Percentiles rank a stretch among this genome's conserved stretches.
Evolutionary conservation across 1,140 invertebrate genomes (phyloP).

Genomic region (Hycleus cichorii): DNA sequence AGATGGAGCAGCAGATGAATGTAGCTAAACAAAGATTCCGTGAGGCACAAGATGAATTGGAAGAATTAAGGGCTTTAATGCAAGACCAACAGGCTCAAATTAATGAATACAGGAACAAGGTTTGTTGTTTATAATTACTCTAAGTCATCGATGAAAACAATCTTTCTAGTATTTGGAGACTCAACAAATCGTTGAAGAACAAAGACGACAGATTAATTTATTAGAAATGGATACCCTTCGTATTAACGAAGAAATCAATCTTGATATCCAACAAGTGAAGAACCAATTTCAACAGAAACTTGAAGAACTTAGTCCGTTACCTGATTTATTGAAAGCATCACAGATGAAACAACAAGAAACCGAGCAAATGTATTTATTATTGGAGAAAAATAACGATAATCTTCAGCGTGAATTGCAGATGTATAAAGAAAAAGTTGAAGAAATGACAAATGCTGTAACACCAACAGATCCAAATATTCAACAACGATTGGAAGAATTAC

Average conservation of each 20-base stretch:
- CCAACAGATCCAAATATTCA: constrained; percentile 26
- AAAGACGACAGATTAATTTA: constrained; percentile 59
- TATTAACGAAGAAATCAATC: constrained; percentile 66
- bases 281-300: constrained; percentile 70
- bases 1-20: constrained; percentile 55
- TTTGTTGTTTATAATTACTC: constrained; percentile 21
- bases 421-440: constrained; percentile 49
- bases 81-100: constrained; percentile 63
- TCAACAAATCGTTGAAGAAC: constrained; percentile 67
- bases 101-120: constrained; percentile 67
- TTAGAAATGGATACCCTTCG: constrained; percentile 68
- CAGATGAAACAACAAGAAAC: constrained; percentile 63
- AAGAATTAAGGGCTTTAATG: constrained; percentile 58
- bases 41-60: constrained; percentile 57
- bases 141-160: neutral
- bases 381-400: constrained; percentile 55
- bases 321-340: constrained; percentile 64
- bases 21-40: constrained; percentile 55
- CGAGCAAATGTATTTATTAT: constrained; percentile 54
- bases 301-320: constrained; percentile 61
- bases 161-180: constrained; percentile 53
- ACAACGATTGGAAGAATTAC: constrained; percentile 40
- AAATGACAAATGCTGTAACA: constrained; percentile 40
- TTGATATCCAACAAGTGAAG: constrained; percentile 66
- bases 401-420: constrained; percentile 49